Evolutionary conservation across 2,113 vertebrate genomes (phyloP).

Genomic region (Petrocephalus microphthalmus): DNA sequence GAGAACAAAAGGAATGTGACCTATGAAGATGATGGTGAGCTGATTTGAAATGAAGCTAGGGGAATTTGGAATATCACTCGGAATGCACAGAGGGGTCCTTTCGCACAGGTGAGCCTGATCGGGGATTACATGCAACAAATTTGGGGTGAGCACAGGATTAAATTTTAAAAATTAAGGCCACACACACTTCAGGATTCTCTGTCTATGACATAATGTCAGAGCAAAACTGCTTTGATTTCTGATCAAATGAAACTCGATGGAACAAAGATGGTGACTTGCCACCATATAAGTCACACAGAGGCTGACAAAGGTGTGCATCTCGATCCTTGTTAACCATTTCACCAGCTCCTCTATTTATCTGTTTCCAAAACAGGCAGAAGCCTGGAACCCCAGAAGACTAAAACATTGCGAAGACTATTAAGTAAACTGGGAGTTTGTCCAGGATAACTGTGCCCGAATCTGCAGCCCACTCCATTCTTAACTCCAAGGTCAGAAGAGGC

Average conservation of each 20-base stretch:
- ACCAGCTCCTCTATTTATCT: neutral
- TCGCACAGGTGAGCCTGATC: too few species aligned
- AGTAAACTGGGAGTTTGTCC: constrained; percentile 9
- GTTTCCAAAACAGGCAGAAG: neutral
- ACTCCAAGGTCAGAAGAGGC: neutral
- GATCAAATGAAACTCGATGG: neutral
- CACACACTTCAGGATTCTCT: neutral
- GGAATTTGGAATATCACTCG: too few species aligned
- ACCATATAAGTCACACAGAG: neutral
- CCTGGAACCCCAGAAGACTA: neutral
- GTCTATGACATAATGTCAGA: neutral
- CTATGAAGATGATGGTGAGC: neutral
- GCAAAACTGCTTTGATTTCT: neutral
- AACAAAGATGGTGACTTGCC: neutral
- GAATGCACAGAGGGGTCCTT: too few species aligned
- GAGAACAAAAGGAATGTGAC: neutral
- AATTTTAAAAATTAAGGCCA: neutral
- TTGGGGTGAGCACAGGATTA: neutral
- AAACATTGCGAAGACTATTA: neutral
- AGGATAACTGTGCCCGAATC: neutral
- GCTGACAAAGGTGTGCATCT: neutral
- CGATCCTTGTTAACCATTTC: neutral
- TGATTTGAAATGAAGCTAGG: neutral
- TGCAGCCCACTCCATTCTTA: constrained; percentile 3
- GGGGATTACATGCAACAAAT: too few species aligned